Percentiles rank a stretch among this genome's conserved stretches.
Conservation (phyloP, 2,797 vertebrate species). For the Poliocrania exsul region DNA sequence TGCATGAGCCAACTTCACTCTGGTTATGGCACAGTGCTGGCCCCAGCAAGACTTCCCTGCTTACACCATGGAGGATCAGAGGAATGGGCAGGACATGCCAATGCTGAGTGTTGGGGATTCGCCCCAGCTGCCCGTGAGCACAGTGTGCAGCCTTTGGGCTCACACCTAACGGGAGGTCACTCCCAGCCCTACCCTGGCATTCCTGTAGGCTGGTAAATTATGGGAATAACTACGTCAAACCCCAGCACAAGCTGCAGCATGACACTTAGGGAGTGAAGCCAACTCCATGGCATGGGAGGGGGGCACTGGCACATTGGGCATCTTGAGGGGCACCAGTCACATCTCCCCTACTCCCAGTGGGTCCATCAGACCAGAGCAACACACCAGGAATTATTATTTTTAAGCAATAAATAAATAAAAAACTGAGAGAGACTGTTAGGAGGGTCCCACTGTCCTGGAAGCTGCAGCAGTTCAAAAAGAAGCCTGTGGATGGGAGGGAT, state of each 20-base stretch:
- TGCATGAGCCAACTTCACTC: not conserved
- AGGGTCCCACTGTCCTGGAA: not conserved
- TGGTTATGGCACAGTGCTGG: fast-evolving
- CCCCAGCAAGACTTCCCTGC: not conserved
- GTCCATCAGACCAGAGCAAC: not conserved
- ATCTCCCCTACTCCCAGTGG: not conserved
- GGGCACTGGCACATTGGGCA: not conserved
- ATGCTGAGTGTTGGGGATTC: fast-evolving
- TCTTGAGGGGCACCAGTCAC: fast-evolving
- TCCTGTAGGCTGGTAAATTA: not conserved
- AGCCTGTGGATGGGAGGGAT: not conserved
- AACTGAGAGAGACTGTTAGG: not conserved
- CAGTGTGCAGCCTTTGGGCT: fast-evolving
- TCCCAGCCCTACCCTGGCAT: not conserved
- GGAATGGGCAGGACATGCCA: fast-evolving
- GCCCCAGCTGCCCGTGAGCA: fast-evolving
- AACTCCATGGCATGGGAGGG: fast-evolving
- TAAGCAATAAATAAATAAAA: not conserved
- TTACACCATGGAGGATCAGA: fast-evolving
- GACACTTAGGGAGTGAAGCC: fast-evolving
- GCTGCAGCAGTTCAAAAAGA: not conserved
- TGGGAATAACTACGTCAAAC: not conserved
- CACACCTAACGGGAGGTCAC: fast-evolving
- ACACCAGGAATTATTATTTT: not conserved
- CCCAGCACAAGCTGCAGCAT: not conserved